Evolutionary conservation across 1,140 invertebrate species (phyloP), one percentile per base, ranked within the genome.

Genomic region (Protaetia brevitarsis): DNA sequence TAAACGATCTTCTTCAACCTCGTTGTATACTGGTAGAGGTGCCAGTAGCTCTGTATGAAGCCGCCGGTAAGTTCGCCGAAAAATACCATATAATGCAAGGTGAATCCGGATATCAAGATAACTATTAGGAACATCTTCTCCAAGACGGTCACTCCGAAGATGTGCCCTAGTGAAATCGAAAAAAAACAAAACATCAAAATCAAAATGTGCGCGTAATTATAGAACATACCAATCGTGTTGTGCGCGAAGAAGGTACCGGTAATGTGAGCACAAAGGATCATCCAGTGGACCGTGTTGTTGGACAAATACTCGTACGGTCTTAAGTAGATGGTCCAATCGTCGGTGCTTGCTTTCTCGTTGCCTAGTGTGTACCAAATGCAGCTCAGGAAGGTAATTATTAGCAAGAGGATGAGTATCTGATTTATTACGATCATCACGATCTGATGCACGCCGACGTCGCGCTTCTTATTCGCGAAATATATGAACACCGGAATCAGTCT

Each of bases 21-120:
- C 1, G 30, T 19, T 0, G 30, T 27, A 21, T 58, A 65, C 5
- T 29, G 8, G 26, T 45, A 34, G 8, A 63, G 65, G 21, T 37
- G 27, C 30, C 37, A 30, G 26, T 62, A 57, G 5, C 8, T 10
- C 34, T 57, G 19, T 8, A 27, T n/a, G 29, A 45, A 66, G 1
- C n/a, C 37, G 11, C 0, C 58, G 8, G 21, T 57, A 10, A 66
- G 8, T n/a, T 36, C 30, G 3, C 65, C 65, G 26, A 56, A 62
- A 23, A 62, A 66, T 6, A 63, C 57, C 37, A 66, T 56, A 3
- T 27, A 26, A 16, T 61, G 16, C 3, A 28, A 10, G 19, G 58
- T 10, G 34, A 36, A 66, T 3, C 65, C 65, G 23, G 23, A 23
- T 1, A 66, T 21, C 7, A 63, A 34, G 10, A 23, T 3, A 0